Percentiles rank a stretch among this genome's conserved stretches.
Evolutionary conservation across 2,888 invertebrate species (phyloP).

Genomic region (Hypsopygia costalis): DNA sequence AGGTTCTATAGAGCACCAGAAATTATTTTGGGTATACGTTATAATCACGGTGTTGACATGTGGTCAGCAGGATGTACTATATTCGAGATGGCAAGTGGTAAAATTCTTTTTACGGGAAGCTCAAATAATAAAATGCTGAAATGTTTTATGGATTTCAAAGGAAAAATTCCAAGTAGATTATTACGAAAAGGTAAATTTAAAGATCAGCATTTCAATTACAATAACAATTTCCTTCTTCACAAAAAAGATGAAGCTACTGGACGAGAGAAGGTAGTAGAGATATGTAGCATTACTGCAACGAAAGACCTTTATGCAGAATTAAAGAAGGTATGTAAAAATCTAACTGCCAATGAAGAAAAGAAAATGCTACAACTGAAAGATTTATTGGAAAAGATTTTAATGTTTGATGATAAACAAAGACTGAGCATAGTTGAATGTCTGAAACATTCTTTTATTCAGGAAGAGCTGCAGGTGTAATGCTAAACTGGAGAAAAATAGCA

Average conservation of each 20-base stretch:
- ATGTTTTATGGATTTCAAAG: conserved; percentile 98
- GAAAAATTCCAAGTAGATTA: conserved; percentile 97
- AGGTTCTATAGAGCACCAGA: conserved; percentile 99
- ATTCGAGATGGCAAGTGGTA: conserved; percentile 98
- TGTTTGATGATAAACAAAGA: conserved; percentile 94
- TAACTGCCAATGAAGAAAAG: conserved; percentile 90
- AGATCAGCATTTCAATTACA: conserved; percentile 97
- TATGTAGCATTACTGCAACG: conserved; percentile 90
- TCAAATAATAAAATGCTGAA: conserved; percentile 99
- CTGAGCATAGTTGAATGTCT: conserved; percentile 93
- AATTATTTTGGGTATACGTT: conserved; percentile 97
- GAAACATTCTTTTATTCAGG: conserved; percentile 92
- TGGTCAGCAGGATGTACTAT: conserved; percentile 99
- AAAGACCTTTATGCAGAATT: conserved; percentile 95
- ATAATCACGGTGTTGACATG: conserved; percentile 97
- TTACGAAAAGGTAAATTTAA: conserved; percentile 96
- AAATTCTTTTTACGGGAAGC: conserved; percentile 97
- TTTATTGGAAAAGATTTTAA: conserved; percentile 93
- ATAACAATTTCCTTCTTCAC: conserved; percentile 97
- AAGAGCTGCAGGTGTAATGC: conserved; percentile 40
- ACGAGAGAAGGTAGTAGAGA: conserved; percentile 95
- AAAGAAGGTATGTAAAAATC: conserved; percentile 87
- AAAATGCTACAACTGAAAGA: conserved; percentile 96
- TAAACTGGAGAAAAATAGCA: background rate
- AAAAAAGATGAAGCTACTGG: conserved; percentile 99